A percentile compares a stretch with the other conserved stretches of the same genome.
Conservation (phyloP, 1,140 invertebrate species). For the Drosophila fuyamai region DNA sequence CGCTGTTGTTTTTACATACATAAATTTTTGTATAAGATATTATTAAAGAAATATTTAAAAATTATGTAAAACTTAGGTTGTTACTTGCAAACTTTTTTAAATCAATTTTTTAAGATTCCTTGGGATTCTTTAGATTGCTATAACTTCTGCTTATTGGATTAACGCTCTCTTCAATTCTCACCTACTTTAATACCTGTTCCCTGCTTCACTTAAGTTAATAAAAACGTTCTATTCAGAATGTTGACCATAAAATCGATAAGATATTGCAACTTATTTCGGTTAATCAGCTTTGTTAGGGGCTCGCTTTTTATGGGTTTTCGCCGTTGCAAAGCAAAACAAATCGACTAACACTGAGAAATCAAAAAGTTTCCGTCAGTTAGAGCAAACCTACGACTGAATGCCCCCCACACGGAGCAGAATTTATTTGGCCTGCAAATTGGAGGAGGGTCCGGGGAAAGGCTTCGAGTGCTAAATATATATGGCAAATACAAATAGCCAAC, state of each 20-base stretch:
- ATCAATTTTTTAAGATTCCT: neutral
- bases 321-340: constrained; percentile 26
- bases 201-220: neutral
- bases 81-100: neutral
- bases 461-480: constrained; percentile 35
- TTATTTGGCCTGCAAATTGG: constrained; percentile 49
- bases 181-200: too few relatives aligned
- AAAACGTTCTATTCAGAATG: constrained; percentile 9
- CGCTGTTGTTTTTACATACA: neutral
- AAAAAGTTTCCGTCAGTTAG: constrained; percentile 42
- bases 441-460: constrained; percentile 25
- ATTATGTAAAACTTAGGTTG: too few relatives aligned
- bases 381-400: neutral
- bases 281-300: constrained; percentile 33
- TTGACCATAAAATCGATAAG: constrained; percentile 41
- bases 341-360: constrained; percentile 13
- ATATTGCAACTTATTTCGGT: constrained; percentile 34
- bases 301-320: constrained; percentile 24
- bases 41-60: too few relatives aligned
- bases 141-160: too few relatives aligned
- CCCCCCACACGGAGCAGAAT: constrained; percentile 12
- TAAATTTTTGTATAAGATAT: too few relatives aligned
- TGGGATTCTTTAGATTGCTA: too few relatives aligned
- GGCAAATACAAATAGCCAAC: constrained; percentile 51
- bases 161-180: too few relatives aligned